Base-by-base conservation (phyloP, 2,113 vertebrate species). In the Oreochromis niloticus region DNA sequence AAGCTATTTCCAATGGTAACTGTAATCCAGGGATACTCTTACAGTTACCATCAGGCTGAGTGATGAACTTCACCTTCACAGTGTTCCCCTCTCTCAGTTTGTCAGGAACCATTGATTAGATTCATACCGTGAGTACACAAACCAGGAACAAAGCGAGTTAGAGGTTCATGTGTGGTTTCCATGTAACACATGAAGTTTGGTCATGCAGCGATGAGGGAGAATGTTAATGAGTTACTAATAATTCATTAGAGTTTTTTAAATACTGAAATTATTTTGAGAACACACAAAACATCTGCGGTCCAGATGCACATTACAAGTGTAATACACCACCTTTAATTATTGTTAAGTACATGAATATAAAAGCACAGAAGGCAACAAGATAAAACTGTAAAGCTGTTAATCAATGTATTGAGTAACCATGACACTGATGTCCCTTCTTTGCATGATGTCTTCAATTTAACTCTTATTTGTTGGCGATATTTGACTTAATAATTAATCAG, bases 1-100 rank as follows among this genome's bases (percentile, higher is more conserved):
- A 91, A 90, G 81, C 87, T 7, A 86, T 89, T 91, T 91, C 71
- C 59, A 55, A 90, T 14, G 17, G 78, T 83, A 89, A 91, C 92
- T 90, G 91, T 52, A n/a, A 87, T 90, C 32, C 81, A 32, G 88
- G 41, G 34, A 68, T 63, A 83, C 41, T 89, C 63, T 59, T 81
- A 88, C 81, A 91, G 87, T 83, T 13, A 85, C 39, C 66, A 66
- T 82, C 43, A 3, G 43, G 50, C 71, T 57, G 83, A 24, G 48
- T 7, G 7, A 8, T 59, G 63, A 19, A 34, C 73, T 59, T 46
- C 54, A 48, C 30, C 43, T 36, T 66, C 32, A 16, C n/a, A 7
- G 9, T 7, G 41, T 63, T 9, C 30, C 2, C 61, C 46, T 78
- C 84, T 80, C 73, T 66, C 36, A 27, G 80, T 89, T 83, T 85